phyloP scores from a whole-genome alignment of 1,140 invertebrate genomes.

The Nephila pilipes region DNA sequence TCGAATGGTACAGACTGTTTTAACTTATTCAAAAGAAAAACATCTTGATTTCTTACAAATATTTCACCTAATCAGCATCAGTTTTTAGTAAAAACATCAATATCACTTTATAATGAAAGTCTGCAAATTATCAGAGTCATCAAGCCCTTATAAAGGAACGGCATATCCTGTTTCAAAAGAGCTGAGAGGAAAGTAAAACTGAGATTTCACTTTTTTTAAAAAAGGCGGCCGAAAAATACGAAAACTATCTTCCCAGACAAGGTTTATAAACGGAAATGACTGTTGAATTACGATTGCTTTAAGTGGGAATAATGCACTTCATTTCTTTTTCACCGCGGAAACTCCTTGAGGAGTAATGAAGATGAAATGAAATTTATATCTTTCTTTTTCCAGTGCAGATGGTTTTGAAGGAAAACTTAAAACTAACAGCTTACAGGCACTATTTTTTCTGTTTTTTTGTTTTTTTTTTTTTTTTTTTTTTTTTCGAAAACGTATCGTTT shows the following conservation, averaged over 20 bases:
- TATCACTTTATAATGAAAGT: neutral
- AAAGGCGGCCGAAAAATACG: neutral
- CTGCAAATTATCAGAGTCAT: neutral
- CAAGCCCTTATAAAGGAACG: neutral
- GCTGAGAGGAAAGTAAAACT: neutral
- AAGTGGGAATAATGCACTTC: neutral
- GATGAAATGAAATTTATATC: slow-evolving; percentile 9
- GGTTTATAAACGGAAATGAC: neutral
- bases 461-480: no score
- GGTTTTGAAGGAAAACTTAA: neutral
- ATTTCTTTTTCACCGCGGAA: neutral
- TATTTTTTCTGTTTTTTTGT: neutral
- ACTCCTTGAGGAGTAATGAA: slow-evolving; percentile 16
- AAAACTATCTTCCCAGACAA: neutral
- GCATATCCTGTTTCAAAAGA: neutral
- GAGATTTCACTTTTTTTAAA: neutral
- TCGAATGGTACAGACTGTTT: no score
- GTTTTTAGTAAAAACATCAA: no score
- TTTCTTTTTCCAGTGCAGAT: neutral
- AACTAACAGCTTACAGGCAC: neutral
- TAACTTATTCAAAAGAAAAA: no score
- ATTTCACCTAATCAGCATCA: no score
- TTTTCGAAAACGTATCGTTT: no score
- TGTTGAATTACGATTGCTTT: neutral
- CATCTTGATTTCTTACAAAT: no score